Base-by-base conservation (phyloP, 2,113 vertebrate species). In the Barbus barbus region DNA sequence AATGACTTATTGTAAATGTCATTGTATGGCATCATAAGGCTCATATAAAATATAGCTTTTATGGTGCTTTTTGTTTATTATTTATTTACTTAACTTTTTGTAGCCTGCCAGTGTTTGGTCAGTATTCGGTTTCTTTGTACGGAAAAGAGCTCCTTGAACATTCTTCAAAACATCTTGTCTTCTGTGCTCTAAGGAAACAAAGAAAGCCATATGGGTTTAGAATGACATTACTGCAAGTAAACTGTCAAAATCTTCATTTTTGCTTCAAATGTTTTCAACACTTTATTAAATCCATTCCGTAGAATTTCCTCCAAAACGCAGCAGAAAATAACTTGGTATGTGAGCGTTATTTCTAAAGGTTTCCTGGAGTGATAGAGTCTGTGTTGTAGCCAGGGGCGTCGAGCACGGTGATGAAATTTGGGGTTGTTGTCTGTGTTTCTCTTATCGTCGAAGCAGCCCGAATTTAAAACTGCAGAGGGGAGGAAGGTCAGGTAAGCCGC, bases 321-420 rank as follows among this genome's bases (percentile, higher is more conserved):
- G 38, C 69, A 44, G 69, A 46, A 16, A 44, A 73, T 44, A 46
- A 26, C 69, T 44, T 1, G 5, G 38, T 44, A 46, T 38, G 38
- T 72, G 69, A 24, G 12, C 0, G 69, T 24, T 71, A 71, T 72
- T 72, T 69, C 63, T 16, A 20, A 9, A 3, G 28, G 16, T 67
- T n/a, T 71, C 38, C n/a, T 14, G 69, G 22, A 24, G 22, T 44
- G 69, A 12, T 26, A 24, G 24, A 48, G 26, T n/a, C n/a, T n/a
- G n/a, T 28, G n/a, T 48, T 33, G 63, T 28, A 48, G 20, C 76
- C 33, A 4, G 24, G 44, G 75, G 69, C 73, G 9, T 24, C 11
- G 72, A 22, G 41, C 14, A 24, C 5, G 2, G 13, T 74, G 38
- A 80, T 76, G 58, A 81, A 60, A 84, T 84, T 80, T 67, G 48